Conservation (phyloP, 2,797 vertebrate genomes). For the Schizopygopsis pylzovi region DNA sequence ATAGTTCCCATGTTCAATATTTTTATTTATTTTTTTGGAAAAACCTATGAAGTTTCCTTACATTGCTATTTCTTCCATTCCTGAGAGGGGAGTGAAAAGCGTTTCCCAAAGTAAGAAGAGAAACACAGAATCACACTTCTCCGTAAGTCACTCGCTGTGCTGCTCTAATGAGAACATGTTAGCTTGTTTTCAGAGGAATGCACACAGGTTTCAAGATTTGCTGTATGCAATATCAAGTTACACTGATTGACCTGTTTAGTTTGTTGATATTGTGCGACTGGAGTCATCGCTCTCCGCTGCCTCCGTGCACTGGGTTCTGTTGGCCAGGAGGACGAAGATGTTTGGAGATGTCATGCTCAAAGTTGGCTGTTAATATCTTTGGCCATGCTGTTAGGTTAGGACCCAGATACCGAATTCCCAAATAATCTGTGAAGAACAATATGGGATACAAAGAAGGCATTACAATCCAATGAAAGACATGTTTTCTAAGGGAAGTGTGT, state of each 20-base stretch:
- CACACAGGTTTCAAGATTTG: not conserved
- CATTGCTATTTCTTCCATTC: conserved; percentile 57
- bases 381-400: conserved; percentile 38
- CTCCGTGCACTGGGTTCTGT: not conserved
- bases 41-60: conserved; percentile 82
- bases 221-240: not conserved
- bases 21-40: conserved; percentile 72
- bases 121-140: conserved; percentile 71
- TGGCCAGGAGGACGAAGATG: conserved; percentile 22
- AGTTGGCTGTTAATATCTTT: conserved; percentile 27
- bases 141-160: conserved; percentile 69
- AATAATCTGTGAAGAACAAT: conserved; percentile 11
- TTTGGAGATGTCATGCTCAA: not conserved
- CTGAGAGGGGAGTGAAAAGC: conserved; percentile 66
- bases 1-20: conserved; percentile 40
- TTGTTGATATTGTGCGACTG: conserved; percentile 1
- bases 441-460: not conserved
- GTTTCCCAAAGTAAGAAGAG: conserved; percentile 66
- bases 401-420: conserved; percentile 10
- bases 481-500: not conserved
- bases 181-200: not conserved
- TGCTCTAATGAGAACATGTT: conserved; percentile 45
- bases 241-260: not conserved
- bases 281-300: conserved; percentile 11
- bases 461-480: not conserved